Conservation (phyloP, 2,797 vertebrate genomes). For the Xiphorhynchus erythropygius region DNA sequence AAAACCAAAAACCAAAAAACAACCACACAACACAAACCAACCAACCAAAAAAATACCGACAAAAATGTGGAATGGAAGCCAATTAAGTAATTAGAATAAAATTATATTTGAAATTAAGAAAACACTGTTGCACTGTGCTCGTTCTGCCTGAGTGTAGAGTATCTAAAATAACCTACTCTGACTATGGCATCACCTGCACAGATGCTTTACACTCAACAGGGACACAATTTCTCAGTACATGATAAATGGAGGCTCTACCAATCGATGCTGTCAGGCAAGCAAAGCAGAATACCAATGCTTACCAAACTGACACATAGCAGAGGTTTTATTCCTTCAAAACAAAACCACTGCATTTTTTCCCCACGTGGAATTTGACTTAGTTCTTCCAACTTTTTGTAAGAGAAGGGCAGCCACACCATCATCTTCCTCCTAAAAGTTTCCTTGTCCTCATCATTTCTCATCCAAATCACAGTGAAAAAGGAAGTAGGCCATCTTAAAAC, state of each 20-base stretch:
- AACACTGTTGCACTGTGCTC: background rate
- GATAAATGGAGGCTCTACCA: background rate
- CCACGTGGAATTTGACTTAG: background rate
- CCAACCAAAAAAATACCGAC: background rate
- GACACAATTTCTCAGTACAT: background rate
- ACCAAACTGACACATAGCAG: background rate
- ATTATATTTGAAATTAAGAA: background rate
- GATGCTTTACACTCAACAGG: background rate
- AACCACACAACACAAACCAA: background rate
- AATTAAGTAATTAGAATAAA: conserved; percentile 7
- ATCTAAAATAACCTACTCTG: background rate
- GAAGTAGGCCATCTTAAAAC: background rate
- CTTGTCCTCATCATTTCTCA: background rate
- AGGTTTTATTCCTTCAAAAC: background rate
- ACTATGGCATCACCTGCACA: background rate
- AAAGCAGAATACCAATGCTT: background rate
- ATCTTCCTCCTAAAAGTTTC: background rate
- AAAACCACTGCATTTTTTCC: background rate
- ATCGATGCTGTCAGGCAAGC: background rate
- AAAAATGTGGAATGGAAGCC: background rate
- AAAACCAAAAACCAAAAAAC: too few species aligned
- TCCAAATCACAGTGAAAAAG: background rate
- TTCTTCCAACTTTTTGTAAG: background rate
- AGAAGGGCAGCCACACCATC: background rate
- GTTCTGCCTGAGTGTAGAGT: background rate